Percentiles rank a stretch among this genome's conserved stretches.
Conservation (phyloP, 2,113 vertebrate species). For the Bufo bufo region DNA sequence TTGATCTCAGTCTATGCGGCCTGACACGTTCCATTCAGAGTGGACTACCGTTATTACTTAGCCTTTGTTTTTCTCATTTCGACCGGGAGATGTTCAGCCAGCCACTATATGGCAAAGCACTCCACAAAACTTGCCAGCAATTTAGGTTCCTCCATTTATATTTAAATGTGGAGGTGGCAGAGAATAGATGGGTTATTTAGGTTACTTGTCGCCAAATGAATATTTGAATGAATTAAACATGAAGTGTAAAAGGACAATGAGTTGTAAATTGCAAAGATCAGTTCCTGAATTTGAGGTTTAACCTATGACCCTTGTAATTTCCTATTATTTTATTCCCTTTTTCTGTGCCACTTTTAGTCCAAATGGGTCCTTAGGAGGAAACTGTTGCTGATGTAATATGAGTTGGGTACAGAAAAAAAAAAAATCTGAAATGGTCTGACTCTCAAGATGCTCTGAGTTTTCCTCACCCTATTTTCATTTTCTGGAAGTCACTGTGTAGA, state of each 20-base stretch:
- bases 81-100: background rate
- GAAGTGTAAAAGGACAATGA: constrained; percentile 51
- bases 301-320: constrained; percentile 48
- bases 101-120: background rate
- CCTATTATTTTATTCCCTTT: constrained; percentile 48
- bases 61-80: constrained; percentile 13
- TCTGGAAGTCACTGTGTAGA: background rate
- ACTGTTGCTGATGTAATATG: background rate
- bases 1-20: background rate
- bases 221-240: constrained; percentile 58
- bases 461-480: background rate
- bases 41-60: constrained; percentile 9
- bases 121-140: constrained; percentile 24
- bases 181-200: constrained; percentile 46
- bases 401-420: background rate
- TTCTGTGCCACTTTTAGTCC: background rate
- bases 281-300: constrained; percentile 43
- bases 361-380: background rate
- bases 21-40: background rate
- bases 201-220: constrained; percentile 39
- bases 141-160: constrained; percentile 50
- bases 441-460: background rate
- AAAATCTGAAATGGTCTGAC: background rate
- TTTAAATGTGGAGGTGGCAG: constrained; percentile 46
- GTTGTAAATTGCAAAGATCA: constrained; percentile 52